Base-by-base conservation (phyloP, 2,113 vertebrate species). In the Oncorhynchus kisutch region DNA sequence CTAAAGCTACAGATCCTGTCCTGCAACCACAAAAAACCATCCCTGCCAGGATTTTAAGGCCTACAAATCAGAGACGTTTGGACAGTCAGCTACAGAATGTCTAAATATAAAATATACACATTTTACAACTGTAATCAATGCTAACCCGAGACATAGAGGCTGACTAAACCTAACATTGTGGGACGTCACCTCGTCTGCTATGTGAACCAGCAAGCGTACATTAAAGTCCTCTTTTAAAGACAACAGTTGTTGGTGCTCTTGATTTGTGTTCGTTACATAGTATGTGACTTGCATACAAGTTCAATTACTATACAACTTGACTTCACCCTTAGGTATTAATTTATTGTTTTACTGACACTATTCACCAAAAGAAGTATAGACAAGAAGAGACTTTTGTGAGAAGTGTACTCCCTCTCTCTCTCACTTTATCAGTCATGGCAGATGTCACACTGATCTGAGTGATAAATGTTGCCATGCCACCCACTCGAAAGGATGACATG, bases 381-480 rank as follows among this genome's bases (percentile, higher is more conserved):
- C 39, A 45, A 11, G 9, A 11, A 45, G 8, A 45, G 9, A 45
- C 39, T 45, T 45, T 11, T 45, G 39, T 45, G 39, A 45, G 31
- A 24, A 70, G 57, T 65, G 16, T 73, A 59, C 73, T 78, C 65
- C 45, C 16, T 45, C 39, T 45, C 39, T 70, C 72, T 83, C 78
- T 78, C 13, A 73, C 67, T 70, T 31, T 70, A 78, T 85, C 81
- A 80, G 66, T 74, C 75, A 68, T 72, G 74, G 20, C 77, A 79
- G 70, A 74, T 76, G 78, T 81, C 81, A 80, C 39, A 20, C 72
- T 71, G 80, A 80, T 85, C 73, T 76, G 67, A 72, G 76, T 74
- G 74, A 85, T 70, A 75, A 73, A 77, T 85, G 78, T 74, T 51
- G 67, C 70, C 39, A 60, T 76, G 74, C 70, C 76, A 69, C 76